Evolutionary conservation across 2,888 invertebrate species (phyloP), one percentile per base, ranked within the genome.

Genomic region (Torymus auratus): DNA sequence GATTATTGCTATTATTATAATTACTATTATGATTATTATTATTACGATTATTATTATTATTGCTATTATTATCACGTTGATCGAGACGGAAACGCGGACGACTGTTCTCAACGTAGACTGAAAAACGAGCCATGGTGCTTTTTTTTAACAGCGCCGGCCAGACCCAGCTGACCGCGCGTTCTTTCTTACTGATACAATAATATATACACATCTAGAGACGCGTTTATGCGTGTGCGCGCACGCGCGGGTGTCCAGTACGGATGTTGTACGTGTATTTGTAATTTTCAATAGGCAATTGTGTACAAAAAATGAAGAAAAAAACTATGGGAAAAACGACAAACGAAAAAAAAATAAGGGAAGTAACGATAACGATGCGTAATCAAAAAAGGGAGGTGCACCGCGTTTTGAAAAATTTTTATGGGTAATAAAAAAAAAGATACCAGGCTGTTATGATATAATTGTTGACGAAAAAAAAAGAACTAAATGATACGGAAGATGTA

Each of bases 361-460:
- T 52, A 50, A 50, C 17, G 15, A 62, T 62, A 52, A 52, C 58
- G 52, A 74, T 62, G 62, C 65, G 62, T 76, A 72, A 70, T 71
- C 69, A 79, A 64, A 74, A 61, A 70, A 28, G 7, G 28, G 7
- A 55, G 17, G 56, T 76, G 58, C 76, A 80, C 68, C 71, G 67
- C 28, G 52, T 71, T 67, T 80, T 13, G 61, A 72, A 67, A 75
- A 76, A 20, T 15, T 76, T 71, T 67, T 74, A 68, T 56, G 55
- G 13, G 53, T 74, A 60, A 80, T n/a, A 11, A 78, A 53, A 4
- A 28, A 41, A 41, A 41, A 41, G 41, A 41, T 41, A 62, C 61
- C 76, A 64, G 64, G 62, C 61, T 73, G 76, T 81, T 77, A 72
- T n/a, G 20, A 72, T 72, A 23, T 81, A 68, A 68, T 81, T 73